Base-by-base conservation (phyloP, 2,888 invertebrate genomes). In the Trichogramma evanescens region DNA sequence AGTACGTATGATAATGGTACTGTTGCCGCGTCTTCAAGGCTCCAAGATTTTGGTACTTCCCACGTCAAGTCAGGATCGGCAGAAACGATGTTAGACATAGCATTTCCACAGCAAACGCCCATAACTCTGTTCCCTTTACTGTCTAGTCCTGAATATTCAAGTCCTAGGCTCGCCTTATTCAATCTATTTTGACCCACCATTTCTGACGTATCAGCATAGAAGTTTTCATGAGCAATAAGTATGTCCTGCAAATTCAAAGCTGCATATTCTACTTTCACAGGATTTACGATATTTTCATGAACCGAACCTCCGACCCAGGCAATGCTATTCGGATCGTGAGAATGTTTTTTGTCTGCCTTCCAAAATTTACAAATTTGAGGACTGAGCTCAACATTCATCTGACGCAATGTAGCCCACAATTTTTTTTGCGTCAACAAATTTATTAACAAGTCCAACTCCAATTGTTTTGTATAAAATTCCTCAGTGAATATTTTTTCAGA, bases 161-260 rank as follows among this genome's bases (percentile, higher is more conserved):
- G 83, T 0, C 89, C 89, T 26, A 65, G 60, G 1, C 51, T 63
- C 44, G n/a, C 51, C 6, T 8, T 8, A 65, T 85, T 80, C 0
- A 86, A 82, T 68, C 83, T 84, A 65, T 85, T 86, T 66, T 89
- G 84, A 10, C 82, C 80, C 40, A 83, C 71, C 6, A 87, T 80
- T 3, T 81, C 82, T 1, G 91, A 85, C 1, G 89, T 84, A 73
- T 95, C 95, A 0, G 87, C 84, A 9, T 89, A 86, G 7, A 96
- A 83, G 70, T 91, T 91, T 4, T 93, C 95, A 0, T 91, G 91
- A 0, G 95, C 92, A 1, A 91, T 53, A 1, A 61, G 39, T 50
- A 56, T 9, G 50, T 63, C 63, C 51, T 61, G 82, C 84, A 95
- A 95, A 80, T 97, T 97, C 9, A 97, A 74, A 0, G 94, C 84